phyloP scores from a whole-genome alignment of 2,888 invertebrate genomes.

The Strigamia crassipes region DNA sequence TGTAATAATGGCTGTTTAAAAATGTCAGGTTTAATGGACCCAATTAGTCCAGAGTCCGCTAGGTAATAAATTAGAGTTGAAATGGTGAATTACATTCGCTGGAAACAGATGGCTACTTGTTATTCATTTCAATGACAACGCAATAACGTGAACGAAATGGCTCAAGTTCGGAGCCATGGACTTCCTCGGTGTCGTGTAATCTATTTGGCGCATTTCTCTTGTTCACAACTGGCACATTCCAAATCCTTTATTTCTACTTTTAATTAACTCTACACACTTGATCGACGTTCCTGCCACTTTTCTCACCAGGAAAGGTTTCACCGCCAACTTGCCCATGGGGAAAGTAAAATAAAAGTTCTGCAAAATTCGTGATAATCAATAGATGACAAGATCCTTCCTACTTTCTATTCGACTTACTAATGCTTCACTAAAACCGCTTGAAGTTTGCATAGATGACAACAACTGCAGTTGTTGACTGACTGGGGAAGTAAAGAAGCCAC shows the following conservation, averaged over 20 bases:
- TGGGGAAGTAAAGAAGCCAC: no score
- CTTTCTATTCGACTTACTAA: no score
- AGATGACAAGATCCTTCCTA: not conserved
- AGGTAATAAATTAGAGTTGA: slow-evolving; percentile 21
- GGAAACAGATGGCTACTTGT: slow-evolving; percentile 40
- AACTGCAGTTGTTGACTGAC: no score
- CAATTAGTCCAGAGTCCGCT: not conserved
- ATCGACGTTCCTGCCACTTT: slow-evolving; percentile 20
- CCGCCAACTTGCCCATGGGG: not conserved
- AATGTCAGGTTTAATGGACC: slow-evolving; percentile 28
- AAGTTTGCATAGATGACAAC: no score
- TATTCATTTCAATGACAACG: slow-evolving; percentile 33
- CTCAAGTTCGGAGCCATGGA: not conserved
- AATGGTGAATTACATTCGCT: slow-evolving; percentile 11
- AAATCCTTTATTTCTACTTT: slow-evolving; percentile 25
- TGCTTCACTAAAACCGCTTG: not conserved
- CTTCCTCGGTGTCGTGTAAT: not conserved
- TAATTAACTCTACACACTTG: slow-evolving; percentile 5
- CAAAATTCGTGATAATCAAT: not conserved
- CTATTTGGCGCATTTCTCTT: slow-evolving; percentile 18
- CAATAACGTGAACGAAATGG: slow-evolving; percentile 14
- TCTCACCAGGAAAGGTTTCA: slow-evolving; percentile 26
- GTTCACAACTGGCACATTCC: slow-evolving; percentile 6
- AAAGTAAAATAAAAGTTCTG: not conserved
- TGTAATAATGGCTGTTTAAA: not conserved